phyloP scores from a whole-genome alignment of 2,888 invertebrate species.

The Ellobium chinense region DNA sequence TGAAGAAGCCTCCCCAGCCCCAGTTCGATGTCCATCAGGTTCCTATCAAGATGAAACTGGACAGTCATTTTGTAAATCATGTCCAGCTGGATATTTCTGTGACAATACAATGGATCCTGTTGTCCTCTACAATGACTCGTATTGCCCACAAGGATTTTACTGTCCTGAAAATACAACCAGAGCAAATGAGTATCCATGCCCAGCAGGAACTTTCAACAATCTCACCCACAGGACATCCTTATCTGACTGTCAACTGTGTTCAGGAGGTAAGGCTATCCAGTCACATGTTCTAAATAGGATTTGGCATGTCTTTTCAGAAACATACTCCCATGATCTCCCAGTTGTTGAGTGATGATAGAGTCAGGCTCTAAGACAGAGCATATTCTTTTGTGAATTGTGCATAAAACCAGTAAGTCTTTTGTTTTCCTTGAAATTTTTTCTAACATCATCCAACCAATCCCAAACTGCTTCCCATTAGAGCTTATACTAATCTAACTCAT shows the following conservation, averaged over 20 bases:
- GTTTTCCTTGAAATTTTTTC: no score
- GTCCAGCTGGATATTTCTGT: slow-evolving; percentile 75
- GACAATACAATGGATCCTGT: slow-evolving; percentile 72
- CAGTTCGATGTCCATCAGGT: slow-evolving; percentile 68
- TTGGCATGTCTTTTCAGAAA: no score
- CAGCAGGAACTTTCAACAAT: slow-evolving; percentile 72
- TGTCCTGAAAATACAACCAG: slow-evolving; percentile 71
- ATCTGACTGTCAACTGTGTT: slow-evolving; percentile 70
- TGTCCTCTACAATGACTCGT: slow-evolving; percentile 68
- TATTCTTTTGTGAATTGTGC: no score
- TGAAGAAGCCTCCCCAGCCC: slow-evolving; percentile 62
- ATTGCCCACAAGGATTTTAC: slow-evolving; percentile 73
- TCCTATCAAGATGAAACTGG: slow-evolving; percentile 72
- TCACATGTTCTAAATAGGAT: no score
- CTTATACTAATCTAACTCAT: no score
- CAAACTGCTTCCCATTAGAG: no score
- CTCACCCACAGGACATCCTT: slow-evolving; percentile 61
- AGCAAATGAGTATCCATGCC: slow-evolving; percentile 71
- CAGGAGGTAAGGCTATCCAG: slow-evolving; percentile 68
- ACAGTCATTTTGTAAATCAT: slow-evolving; percentile 68
- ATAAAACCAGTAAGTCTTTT: no score
- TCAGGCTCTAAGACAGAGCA: no score
- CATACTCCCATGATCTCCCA: no score
- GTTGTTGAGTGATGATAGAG: no score
- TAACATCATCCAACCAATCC: no score